Conservation (phyloP, 2,888 invertebrate genomes). For the Galerucella pusilla region DNA sequence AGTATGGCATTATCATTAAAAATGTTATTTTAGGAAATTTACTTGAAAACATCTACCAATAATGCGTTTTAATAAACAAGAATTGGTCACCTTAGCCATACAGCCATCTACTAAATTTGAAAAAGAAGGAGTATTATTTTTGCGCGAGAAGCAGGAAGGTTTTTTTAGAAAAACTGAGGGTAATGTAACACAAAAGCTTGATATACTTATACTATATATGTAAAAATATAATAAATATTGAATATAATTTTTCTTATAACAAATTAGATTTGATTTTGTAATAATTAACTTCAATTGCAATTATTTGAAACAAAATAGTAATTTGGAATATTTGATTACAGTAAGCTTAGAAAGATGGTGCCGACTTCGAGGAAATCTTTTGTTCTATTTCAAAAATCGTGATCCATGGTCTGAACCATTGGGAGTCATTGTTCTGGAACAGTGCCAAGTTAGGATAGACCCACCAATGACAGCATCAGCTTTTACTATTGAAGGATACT, state of each 20-base stretch:
- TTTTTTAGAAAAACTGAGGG: slow-evolving; percentile 93
- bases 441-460: slow-evolving; percentile 82
- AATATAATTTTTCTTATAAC: neutral
- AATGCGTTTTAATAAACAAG: slow-evolving; percentile 94
- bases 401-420: slow-evolving; percentile 90
- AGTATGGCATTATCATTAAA: neutral
- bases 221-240: neutral
- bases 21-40: slow-evolving; percentile 2
- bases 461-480: slow-evolving; percentile 69
- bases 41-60: slow-evolving; percentile 11
- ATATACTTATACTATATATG: no score
- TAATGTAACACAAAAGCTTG: slow-evolving; percentile 62
- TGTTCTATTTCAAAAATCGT: slow-evolving; percentile 92
- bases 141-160: slow-evolving; percentile 90
- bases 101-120: slow-evolving; percentile 91
- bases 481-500: slow-evolving; percentile 77
- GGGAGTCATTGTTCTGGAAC: slow-evolving; percentile 89
- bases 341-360: slow-evolving; percentile 89
- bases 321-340: slow-evolving; percentile 61
- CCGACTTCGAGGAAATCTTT: slow-evolving; percentile 88
- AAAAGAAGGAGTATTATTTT: slow-evolving; percentile 87
- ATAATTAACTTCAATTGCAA: no score
- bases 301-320: neutral
- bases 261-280: neutral
- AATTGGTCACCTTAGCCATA: slow-evolving; percentile 84